Base-by-base conservation (phyloP, 2,113 vertebrate genomes). In the Semnornis frantzii region DNA sequence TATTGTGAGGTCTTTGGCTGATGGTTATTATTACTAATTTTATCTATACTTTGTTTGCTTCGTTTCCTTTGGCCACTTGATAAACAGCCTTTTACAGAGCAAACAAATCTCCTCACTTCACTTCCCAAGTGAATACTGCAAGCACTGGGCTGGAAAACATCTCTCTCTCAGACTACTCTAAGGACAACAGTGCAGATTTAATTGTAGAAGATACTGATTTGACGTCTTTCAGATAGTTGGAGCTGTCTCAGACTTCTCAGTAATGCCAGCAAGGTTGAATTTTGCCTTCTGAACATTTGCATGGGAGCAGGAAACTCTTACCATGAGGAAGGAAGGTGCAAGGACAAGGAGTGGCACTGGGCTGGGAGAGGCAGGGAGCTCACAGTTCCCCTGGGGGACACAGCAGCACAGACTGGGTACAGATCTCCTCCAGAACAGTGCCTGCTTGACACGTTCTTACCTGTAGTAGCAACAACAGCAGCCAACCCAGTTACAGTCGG, bases 121-220 rank as follows among this genome's bases (percentile, higher is more conserved):
- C 18, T 46, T 95, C 52, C 55, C 71, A 92, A 34, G 50, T 70
- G 71, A 85, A 80, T 79, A 66, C 59, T 76, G 66, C 20, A 91
- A 82, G 59, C 66, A 69, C 48, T 14, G 87, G 33, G 63, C 68
- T 95, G 78, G 73, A 85, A 92, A 95, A 87, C 59, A 25, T 76
- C 23, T 64, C 62, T 39, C 37, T 66, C 65, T 90, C 52, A 72
- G 82, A 65, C 54, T 89, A 62, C 68, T 62, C 82, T 65, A 12
- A 0, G 0, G 30, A 54, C 18, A 50, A 55, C 4, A 3, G 44
- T 46, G 25, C 30, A 72, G 59, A 69, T 84, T 65, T 84, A 87
- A 8, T 6, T 30, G 28, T 48, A 68, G 66, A 48, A 92, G 20
- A 77, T 65, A 54, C 57, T 33, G 62, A 72, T 71, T 68, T 72